phyloP scores from a whole-genome alignment of 2,113 vertebrate species.

The Puntigrus tetrazona region DNA sequence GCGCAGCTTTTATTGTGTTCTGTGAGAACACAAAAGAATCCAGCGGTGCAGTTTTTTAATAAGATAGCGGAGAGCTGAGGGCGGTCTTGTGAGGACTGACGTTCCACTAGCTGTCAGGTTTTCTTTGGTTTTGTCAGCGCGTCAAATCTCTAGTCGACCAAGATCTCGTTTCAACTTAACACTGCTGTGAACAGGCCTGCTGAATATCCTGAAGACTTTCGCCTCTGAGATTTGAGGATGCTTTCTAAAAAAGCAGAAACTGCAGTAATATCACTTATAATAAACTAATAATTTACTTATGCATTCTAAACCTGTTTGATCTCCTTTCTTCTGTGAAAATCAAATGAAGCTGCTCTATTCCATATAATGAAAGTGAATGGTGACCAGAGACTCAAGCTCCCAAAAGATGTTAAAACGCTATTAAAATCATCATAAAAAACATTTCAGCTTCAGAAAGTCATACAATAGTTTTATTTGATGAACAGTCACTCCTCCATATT shows the following conservation, averaged over 20 bases:
- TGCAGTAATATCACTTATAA: background rate
- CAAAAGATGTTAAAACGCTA: background rate
- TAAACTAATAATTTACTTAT: background rate
- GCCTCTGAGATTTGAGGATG: background rate
- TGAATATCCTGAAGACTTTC: slow-evolving; percentile 3
- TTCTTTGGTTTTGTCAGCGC: background rate
- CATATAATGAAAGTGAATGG: background rate
- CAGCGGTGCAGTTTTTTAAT: background rate
- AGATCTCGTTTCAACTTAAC: background rate
- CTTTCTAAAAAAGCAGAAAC: background rate
- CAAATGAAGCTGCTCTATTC: background rate
- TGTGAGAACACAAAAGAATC: slow-evolving; percentile 9
- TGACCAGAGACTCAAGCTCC: background rate
- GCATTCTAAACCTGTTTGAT: background rate
- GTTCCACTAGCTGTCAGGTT: slow-evolving; percentile 6
- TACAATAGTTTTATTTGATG: background rate
- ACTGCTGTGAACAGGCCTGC: background rate
- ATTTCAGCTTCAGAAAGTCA: background rate
- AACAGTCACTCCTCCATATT: background rate
- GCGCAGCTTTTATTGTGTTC: background rate
- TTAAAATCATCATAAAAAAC: background rate
- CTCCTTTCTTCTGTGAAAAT: background rate
- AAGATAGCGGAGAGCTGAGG: background rate
- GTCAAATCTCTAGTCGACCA: background rate
- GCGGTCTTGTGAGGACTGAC: background rate